Evolutionary conservation across 2,113 vertebrate genomes (phyloP), one percentile per base, ranked within the genome.

Genomic region (Paraplagusia blochii): DNA sequence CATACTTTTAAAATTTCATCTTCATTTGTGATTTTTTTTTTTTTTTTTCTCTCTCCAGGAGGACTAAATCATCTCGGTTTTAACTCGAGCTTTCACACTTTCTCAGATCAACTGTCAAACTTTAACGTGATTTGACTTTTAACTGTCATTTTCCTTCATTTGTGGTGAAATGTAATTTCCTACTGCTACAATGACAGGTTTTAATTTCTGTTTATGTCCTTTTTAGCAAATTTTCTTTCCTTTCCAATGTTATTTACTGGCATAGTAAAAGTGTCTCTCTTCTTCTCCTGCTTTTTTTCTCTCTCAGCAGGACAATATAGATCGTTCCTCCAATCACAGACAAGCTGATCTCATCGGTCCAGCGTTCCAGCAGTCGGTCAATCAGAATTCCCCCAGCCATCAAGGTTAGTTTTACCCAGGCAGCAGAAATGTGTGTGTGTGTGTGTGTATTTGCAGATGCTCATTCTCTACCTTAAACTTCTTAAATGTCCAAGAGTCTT

Each of bases 271-370:
- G 36, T 38, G 38, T 13, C 53, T 71, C 39, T 8, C 11, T 8
- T 12, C 14, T 33, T 19, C 19, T 53, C 11, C 43, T 38, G 19
- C 34, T 22, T 39, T 4, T 6, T 51, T 62, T 42, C n/a, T 73
- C 33, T 58, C 35, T 80, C 70, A 88, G 81, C 88, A 95, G 93
- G 95, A 94, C 79, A 93, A 92, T 71, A 92, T 92, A 77, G 94
- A 95, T 78, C 92, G 92, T 72, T 84, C 91, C 35, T 76, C 93
- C 3, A 83, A 85, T 76, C 92, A 90, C 69, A 83, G 88, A 75
- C 87, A 79, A 49, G 50, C 88, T 35, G 90, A 93, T 65, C 85
- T 91, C 58, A 90, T 93, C 66, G 90, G 88, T 77, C 81, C 92
- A 0, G 82, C 85, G 77, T 92, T 93, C 82, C 90, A 92, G 69